Conservation (phyloP, 1,140 invertebrate species). For the Anastatus disparis region DNA sequence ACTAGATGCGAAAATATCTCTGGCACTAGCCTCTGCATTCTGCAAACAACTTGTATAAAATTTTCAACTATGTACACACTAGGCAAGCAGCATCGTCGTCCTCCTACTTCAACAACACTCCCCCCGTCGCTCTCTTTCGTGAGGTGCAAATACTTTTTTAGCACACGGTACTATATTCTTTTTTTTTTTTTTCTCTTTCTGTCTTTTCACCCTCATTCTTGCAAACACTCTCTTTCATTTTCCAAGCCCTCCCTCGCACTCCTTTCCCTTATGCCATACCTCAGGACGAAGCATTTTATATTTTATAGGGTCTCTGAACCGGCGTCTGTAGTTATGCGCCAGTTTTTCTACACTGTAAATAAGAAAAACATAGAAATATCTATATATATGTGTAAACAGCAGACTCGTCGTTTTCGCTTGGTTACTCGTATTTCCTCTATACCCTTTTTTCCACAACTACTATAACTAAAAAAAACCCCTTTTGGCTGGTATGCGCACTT, state of each 20-base stretch:
- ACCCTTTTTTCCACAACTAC: no score
- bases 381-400: no score
- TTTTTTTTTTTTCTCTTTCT: no score
- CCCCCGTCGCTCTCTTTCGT: neutral
- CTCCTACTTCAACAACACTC: neutral
- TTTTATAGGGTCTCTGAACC: neutral
- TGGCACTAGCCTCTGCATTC: neutral
- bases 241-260: neutral
- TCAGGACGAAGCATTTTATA: neutral
- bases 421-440: no score
- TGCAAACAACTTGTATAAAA: neutral
- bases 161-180: no score
- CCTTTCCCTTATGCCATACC: no score
- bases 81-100: no score
- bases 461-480: no score
- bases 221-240: constrained; percentile 14
- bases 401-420: no score
- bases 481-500: no score
- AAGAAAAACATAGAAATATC: no score
- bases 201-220: constrained; percentile 13
- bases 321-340: neutral
- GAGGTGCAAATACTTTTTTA: no score
- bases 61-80: constrained; percentile 8
- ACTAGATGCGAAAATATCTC: neutral
- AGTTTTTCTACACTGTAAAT: constrained; percentile 20